A percentile compares a stretch with the other conserved stretches of the same genome.
These are phyloP conservation scores for Apodemia duryi DNA, from an alignment of 2,888 invertebrate species.

Conservation along the genomic window DNA sequence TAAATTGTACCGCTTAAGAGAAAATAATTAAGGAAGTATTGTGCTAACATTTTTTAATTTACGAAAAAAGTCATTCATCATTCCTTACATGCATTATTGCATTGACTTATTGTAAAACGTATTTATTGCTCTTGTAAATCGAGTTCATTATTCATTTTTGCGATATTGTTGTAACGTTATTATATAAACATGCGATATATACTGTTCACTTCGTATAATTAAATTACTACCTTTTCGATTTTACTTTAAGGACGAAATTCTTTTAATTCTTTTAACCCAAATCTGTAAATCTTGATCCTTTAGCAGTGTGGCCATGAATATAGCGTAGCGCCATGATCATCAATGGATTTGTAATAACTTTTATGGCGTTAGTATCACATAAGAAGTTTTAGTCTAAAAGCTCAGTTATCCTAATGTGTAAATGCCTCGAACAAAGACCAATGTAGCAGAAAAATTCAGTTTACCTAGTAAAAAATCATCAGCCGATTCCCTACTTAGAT, in stretches of 20 bases:
- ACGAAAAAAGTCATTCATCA: constrained; percentile 45
- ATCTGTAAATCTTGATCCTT: constrained; percentile 7
- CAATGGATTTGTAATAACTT: no score
- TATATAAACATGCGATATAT: constrained; percentile 14
- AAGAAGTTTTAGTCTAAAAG: no score
- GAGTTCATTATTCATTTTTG: constrained; percentile 34
- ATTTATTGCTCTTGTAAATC: constrained; percentile 36
- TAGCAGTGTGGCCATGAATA: neutral
- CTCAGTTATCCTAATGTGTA: no score
- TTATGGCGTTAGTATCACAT: no score
- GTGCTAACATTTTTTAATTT: constrained; percentile 37
- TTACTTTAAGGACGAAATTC: neutral
- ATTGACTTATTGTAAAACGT: constrained; percentile 37
- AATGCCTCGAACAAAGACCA: no score
- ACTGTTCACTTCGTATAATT: neutral
- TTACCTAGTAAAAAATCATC: no score
- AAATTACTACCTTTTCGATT: neutral
- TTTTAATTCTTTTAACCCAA: neutral
- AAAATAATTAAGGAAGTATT: constrained; percentile 32
- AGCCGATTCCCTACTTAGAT: no score
- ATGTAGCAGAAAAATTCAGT: no score
- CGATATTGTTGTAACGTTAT: constrained; percentile 27
- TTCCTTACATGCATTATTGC: constrained; percentile 40
- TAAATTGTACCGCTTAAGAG: constrained; percentile 20
- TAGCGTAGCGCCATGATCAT: neutral